Evolutionary conservation across 2,113 vertebrate genomes (phyloP), one percentile per base, ranked within the genome.

Genomic region (Heterochromis multidens): DNA sequence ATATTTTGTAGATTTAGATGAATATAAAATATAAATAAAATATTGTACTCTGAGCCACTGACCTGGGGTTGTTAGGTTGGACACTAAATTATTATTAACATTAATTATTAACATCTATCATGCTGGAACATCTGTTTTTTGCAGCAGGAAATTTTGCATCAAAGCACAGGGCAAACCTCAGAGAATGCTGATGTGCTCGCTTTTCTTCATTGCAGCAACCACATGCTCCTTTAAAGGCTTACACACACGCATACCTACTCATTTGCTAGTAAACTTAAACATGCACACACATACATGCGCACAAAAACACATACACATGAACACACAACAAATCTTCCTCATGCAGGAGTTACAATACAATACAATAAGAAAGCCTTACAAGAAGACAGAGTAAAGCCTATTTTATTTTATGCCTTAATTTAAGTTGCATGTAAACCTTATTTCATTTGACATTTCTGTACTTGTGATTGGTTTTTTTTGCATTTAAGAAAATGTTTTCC

Each of bases 351-450:
- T n/a, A n/a, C n/a, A n/a, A n/a, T n/a, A n/a, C n/a, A n/a, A n/a
- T n/a, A n/a, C n/a, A n/a, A n/a, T n/a, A 10, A 62, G 29, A 29
- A 33, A 7, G 33, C 19, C 0, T 63, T 63, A 11, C 61, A 63
- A 37, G 33, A 63, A 31, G 35, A 14, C 33, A 0, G n/a, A n/a
- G n/a, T n/a, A n/a, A n/a, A n/a, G n/a, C n/a, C n/a, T 1, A 7
- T 63, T 11, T n/a, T 11, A 37, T 63, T 23, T 63, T 7, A 63
- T 63, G 21, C 33, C 61, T 63, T 0, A 35, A 31, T 13, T 63
- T 63, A 63, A n/a, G 21, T 23, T 37, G 6, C 13, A 37, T n/a
- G 61, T 33, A 63, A n/a, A n/a, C n/a, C n/a, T n/a, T n/a, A n/a
- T n/a, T n/a, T n/a, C 37, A 63, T 63, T 63, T 63, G 31, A 31